Evolutionary conservation across 2,113 vertebrate species (phyloP), one percentile per base, ranked within the genome.

Genomic region (Cephalopholis sonnerati): DNA sequence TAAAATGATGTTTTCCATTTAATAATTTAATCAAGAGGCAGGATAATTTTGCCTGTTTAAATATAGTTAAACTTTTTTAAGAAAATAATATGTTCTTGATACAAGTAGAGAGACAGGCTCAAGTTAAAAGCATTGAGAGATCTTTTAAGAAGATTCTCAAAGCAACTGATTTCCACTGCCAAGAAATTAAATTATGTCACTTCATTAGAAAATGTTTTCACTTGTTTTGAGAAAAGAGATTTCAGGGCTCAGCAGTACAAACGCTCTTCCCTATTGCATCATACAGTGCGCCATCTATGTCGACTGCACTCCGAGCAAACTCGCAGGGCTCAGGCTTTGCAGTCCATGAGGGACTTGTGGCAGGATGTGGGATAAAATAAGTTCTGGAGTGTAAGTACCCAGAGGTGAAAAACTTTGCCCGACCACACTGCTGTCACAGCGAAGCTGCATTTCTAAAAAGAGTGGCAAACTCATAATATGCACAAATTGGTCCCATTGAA

Each of bases 401-500:
- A 80, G 83, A 86, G 90, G 90, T 91, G 82, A 87, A 86, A 89
- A 89, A 90, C 73, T 80, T 63, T 74, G 72, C 62, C 59, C 32
- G 29, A 63, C 72, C 75, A 74, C 85, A 68, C n/a, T 81, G 74
- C 82, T 86, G 83, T 85, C 87, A 90, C 50, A 84, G 82, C 2
- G 2, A 78, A 61, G 83, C 86, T 59, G 71, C 44, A 73, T 81
- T 87, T 76, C 53, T 79, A 77, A 41, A 85, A 88, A 79, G 68
- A 79, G 69, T 76, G 46, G 62, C 65, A 67, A 59, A 62, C 74
- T 91, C 18, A 22, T 93, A 92, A 94, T 90, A 79, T 68, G 81
- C 73, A 76, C 79, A 89, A 93, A 94, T 92, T 90, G 90, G 92
- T 91, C 92, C 93, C 91, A 90, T 18, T 72, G 93, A 93, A 91